Evolutionary conservation across 1,140 invertebrate genomes (phyloP).

Genomic region (Penaeus indicus): DNA sequence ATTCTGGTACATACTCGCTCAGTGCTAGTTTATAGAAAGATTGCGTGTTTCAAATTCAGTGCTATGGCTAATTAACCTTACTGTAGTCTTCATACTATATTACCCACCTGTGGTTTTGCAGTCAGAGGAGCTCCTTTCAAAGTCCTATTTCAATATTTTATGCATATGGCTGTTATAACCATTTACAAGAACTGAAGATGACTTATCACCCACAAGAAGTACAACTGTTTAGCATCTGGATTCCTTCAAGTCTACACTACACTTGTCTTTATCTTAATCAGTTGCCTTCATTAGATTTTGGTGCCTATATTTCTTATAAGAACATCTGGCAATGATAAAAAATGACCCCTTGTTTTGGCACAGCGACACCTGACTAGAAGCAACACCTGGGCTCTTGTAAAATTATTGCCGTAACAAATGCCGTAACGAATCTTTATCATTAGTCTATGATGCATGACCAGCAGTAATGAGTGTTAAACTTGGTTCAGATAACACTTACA

Average conservation of each 20-base stretch:
- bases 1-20: conserved; percentile 11
- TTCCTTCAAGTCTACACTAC: conserved; percentile 3
- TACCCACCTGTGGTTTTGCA: too few relatives aligned
- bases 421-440: conserved; percentile 40
- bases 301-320: too few relatives aligned
- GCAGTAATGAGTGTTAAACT: conserved; percentile 35
- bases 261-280: too few relatives aligned
- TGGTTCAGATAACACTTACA: conserved; percentile 2
- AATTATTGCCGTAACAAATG: conserved; percentile 52
- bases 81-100: background rate
- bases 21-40: conserved; percentile 25
- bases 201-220: background rate
- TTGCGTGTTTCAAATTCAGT: conserved; percentile 32
- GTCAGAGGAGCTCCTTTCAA: too few relatives aligned
- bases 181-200: too few relatives aligned
- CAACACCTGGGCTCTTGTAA: conserved; percentile 43
- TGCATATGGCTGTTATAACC: too few relatives aligned
- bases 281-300: too few relatives aligned
- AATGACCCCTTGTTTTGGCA: conserved; percentile 55
- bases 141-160: too few relatives aligned
- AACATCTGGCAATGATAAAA: background rate
- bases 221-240: conserved; percentile 10
- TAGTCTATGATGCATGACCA: conserved; percentile 24
- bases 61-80: background rate
- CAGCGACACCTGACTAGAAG: conserved; percentile 58